Base-by-base conservation (phyloP, 2,797 vertebrate species). In the Chelon auratus region DNA sequence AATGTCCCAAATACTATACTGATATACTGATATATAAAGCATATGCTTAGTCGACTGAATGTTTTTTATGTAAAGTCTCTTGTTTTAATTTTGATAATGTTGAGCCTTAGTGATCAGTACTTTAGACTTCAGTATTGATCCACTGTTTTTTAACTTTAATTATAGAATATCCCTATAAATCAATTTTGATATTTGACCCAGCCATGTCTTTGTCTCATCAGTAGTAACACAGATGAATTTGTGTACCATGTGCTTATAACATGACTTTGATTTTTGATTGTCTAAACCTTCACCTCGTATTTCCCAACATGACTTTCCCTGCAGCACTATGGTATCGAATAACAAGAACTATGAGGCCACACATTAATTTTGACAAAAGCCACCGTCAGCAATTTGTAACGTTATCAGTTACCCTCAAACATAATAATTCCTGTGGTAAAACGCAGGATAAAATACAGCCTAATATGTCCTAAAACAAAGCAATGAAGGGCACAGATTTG, bases 251-350 rank as follows among this genome's bases (percentile, higher is more conserved):
- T 30, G 39, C 36, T 59, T 22, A 52, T 33, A 18, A 15, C 6
- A 9, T 55, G 18, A 20, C 45, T 37, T 4, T 22, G 22, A 22
- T 22, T 26, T 26, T 26, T 26, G 24, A 26, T 4, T 26, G 24
- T 26, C 3, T 26, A 26, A 26, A 26, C 24, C 24, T 3, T 26
- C 24, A 42, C 10, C 39, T 55, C 53, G 8, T 12, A 73, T 78
- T 66, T 63, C 37, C 58, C 18, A 63, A 47, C 52, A 2, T 3
- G 48, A 50, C 53, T 48, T 53, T 56, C 33, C n/a, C 18, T 6
- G 12, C 45, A 24, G 56, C 42, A 17, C 3, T 58, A 22, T 56
- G 53, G 26, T n/a, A 59, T 26, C 48, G 64, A 65, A 77, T 60
- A 39, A 33, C 24, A 50, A 67, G 45, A 40, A 18, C 43, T 11